These are phyloP conservation scores for Lepidonotus clava DNA, from an alignment of 2,888 invertebrate genomes.

Conservation along the genomic window DNA sequence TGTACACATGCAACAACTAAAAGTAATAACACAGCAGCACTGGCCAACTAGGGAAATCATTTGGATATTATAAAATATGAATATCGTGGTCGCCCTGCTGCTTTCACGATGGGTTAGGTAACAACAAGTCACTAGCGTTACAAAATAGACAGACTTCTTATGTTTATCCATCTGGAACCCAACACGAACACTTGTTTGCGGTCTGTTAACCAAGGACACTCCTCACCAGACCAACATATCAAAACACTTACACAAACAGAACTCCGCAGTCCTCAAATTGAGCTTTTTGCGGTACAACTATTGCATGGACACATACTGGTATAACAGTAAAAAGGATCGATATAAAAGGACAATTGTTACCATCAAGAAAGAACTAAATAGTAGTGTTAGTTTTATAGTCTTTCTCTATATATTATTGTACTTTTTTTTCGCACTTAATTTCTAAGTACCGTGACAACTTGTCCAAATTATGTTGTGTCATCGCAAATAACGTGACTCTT, in stretches of 20 bases:
- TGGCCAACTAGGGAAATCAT: not conserved
- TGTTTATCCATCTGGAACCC: no score
- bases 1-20: conserved; percentile 44
- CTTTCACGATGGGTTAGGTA: not conserved
- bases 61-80: not conserved
- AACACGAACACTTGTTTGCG: no score
- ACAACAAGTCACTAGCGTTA: no score
- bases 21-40: conserved; percentile 13
- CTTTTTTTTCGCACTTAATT: conserved; percentile 13
- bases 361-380: not conserved
- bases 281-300: not conserved
- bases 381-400: conserved; percentile 2
- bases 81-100: not conserved
- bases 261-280: not conserved
- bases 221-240: not conserved
- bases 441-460: no score
- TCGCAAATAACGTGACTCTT: no score
- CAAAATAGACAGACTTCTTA: no score
- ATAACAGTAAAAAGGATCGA: not conserved
- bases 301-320: not conserved
- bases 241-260: conserved; percentile 12
- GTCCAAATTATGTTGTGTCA: no score
- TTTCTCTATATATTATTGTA: not conserved
- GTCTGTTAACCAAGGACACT: not conserved
- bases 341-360: conserved; percentile 20